Evolutionary conservation across 2,888 invertebrate species (phyloP).

Genomic region (Himalopsyche japonica): DNA sequence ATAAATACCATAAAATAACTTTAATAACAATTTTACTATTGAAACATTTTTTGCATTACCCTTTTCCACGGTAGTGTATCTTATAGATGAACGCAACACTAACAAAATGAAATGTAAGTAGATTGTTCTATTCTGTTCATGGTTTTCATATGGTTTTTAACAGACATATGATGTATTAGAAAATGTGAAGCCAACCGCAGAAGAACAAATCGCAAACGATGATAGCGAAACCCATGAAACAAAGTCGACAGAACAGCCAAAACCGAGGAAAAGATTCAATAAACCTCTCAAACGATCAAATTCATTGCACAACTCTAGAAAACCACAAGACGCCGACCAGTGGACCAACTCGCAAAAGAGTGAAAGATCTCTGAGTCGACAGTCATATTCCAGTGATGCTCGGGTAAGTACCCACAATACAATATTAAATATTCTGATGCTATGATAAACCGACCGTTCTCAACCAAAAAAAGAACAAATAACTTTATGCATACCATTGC

Average conservation of each 20-base stretch:
- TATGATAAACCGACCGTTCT: no score
- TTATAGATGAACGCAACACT: no score
- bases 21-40: no score
- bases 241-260: constrained; percentile 4
- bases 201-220: constrained; percentile 24
- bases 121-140: neutral
- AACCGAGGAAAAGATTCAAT: constrained; percentile 33
- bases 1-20: no score
- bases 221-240: constrained; percentile 17
- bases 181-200: constrained; percentile 31
- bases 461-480: no score
- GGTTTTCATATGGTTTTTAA: neutral
- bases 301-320: constrained; percentile 45
- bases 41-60: no score
- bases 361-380: constrained; percentile 66
- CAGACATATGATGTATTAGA: constrained; percentile 58
- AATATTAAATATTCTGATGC: neutral
- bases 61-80: no score
- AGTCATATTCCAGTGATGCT: constrained; percentile 69
- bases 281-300: constrained; percentile 45
- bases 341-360: constrained; percentile 50
- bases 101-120: neutral
- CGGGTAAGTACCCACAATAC: constrained; percentile 54
- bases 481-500: no score
- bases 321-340: constrained; percentile 25